Percentiles rank a stretch among this genome's conserved stretches.
These are phyloP conservation scores for Ruditapes philippinarum DNA, from an alignment of 1,140 invertebrate genomes.

Conservation along the genomic window DNA sequence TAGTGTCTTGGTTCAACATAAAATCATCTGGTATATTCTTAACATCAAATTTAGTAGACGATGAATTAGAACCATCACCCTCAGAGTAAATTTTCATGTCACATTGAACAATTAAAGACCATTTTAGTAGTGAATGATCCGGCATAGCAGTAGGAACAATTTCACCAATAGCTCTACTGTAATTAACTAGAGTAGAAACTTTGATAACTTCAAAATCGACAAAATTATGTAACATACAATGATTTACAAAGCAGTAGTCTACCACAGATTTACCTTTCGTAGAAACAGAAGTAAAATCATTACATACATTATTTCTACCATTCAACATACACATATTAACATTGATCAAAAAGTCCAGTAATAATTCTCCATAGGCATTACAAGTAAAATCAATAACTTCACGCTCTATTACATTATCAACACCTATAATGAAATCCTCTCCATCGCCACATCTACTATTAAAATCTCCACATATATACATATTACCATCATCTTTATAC, in stretches of 20 bases:
- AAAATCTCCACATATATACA: constrained; percentile 25
- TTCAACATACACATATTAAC: constrained; percentile 29
- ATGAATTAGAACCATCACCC: not conserved
- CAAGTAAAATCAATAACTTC: constrained; percentile 17
- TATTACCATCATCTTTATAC: too few relatives aligned
- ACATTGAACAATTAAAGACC: not conserved
- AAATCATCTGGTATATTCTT: not conserved
- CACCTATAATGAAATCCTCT: constrained; percentile 32
- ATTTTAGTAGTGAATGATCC: not conserved
- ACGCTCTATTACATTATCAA: constrained; percentile 15
- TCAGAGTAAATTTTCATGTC: not conserved
- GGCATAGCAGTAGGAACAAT: not conserved
- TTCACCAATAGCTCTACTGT: not conserved
- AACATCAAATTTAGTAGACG: not conserved
- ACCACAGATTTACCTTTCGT: constrained; percentile 36
- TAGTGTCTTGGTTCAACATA: not conserved
- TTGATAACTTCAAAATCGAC: not conserved
- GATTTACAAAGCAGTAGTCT: constrained; percentile 32
- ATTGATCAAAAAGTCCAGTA: constrained; percentile 30
- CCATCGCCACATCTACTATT: not conserved
- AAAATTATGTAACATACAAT: not conserved
- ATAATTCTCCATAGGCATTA: constrained; percentile 9
- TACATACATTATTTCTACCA: constrained; percentile 7
- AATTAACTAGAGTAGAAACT: constrained; percentile 7
- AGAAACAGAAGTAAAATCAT: constrained; percentile 2